phyloP scores from a whole-genome alignment of 2,888 invertebrate genomes.

The Lithophane ornitopus region DNA sequence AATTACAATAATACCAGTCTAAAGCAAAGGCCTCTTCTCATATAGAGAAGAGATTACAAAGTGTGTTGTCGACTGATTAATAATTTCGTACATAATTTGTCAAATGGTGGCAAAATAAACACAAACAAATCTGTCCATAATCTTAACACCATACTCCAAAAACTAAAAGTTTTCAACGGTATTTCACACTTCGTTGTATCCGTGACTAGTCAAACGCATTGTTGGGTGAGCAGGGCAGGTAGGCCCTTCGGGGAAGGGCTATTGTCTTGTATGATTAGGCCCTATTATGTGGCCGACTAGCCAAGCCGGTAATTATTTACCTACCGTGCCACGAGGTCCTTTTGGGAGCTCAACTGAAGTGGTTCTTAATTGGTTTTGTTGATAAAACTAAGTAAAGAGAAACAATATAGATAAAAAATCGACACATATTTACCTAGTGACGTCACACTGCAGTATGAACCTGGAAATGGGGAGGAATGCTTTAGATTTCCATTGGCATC shows the following conservation, averaged over 20 bases:
- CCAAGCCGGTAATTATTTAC: constrained; percentile 63
- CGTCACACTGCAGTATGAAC: too few relatives aligned
- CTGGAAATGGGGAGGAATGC: neutral
- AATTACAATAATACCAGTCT: neutral
- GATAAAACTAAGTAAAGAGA: constrained; percentile 24
- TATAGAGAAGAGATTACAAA: neutral
- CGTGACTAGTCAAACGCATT: constrained; percentile 64
- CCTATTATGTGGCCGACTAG: constrained; percentile 52
- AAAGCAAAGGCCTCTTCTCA: neutral
- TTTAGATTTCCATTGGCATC: neutral
- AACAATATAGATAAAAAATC: neutral
- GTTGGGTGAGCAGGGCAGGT: constrained; percentile 74
- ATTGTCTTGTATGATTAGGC: constrained; percentile 76
- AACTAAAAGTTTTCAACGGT: constrained; percentile 50
- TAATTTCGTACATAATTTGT: too few relatives aligned
- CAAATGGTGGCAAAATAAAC: constrained; percentile 18
- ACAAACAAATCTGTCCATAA: constrained; percentile 8
- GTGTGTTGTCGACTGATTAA: neutral
- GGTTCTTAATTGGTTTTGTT: constrained; percentile 41
- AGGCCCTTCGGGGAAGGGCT: constrained; percentile 74
- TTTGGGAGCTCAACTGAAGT: constrained; percentile 39
- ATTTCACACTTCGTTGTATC: constrained; percentile 54
- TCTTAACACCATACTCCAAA: constrained; percentile 34
- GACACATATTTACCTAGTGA: neutral
- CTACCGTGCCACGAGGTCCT: constrained; percentile 44